Evolutionary conservation across 2,113 vertebrate species (phyloP), one percentile per base, ranked within the genome.

Genomic region (Rhipidura dahli): DNA sequence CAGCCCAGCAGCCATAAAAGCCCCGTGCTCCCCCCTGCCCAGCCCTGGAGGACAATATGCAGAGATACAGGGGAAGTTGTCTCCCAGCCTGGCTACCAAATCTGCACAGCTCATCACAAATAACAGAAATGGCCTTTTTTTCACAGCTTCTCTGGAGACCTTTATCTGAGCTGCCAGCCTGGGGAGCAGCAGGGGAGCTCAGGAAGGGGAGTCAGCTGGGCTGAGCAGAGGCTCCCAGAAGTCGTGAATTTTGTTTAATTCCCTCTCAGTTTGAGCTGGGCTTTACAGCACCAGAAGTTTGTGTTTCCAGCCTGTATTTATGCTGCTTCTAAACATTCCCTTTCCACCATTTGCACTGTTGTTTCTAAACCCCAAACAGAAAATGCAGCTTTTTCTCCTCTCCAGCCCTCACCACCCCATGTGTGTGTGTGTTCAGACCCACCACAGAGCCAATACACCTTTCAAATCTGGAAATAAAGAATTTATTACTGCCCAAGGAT

Each of bases 31-130:
- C 18, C 12, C 87, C 70, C 70, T 50, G 2, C 70, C 82, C 87
- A 21, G 75, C 73, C 82, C 93, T 35, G 39, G 50, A 85, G 93
- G 78, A 87, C n/a, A 49, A 83, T 51, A 9, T 13, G 42, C 50
- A 76, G 83, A 69, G 84, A 37, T 0, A 45, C 63, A 83, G 61
- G 56, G 23, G 53, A 19, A 37, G 27, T 3, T 72, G 4, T 21
- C 71, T 83, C 27, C 0, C 66, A 57, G 45, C n/a, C 45, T 16
- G 72, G 65, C 87, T 33, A 54, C 45, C 35, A 27, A 31, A 63
- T 15, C 56, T 60, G 7, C 16, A 14, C 54, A 61, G 65, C 13
- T 6, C 11, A 3, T 15, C 28, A 11, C 33, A 87, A 88, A 87
- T 39, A 37, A 50, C 37, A 51, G 7, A 31, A 56, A 85, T 10